Base-by-base conservation (phyloP, 2,888 invertebrate genomes). In the Xanthia togata region DNA sequence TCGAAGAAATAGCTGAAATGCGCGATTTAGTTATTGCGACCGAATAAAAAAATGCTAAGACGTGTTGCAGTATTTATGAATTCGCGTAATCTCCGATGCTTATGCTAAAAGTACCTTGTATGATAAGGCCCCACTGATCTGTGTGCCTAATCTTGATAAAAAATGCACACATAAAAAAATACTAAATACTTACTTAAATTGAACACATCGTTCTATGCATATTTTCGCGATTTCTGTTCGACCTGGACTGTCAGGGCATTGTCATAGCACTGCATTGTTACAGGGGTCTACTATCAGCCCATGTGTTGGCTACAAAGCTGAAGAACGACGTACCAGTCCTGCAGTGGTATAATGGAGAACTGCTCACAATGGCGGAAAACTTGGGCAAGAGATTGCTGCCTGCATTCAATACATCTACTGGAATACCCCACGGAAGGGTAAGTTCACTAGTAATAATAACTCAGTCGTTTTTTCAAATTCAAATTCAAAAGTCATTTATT, bases 371-470 rank as follows among this genome's bases (percentile, higher is more conserved):
- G 98, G 99, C 99, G 0, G 98, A 98, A 92, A 99, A 99, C 93
- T 97, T 99, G 73, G 99, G 99, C 6, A 98, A 98, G 92, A 97
- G 99, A 83, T 97, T 99, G 74, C 94, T 99, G 81, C 99, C 99
- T n/a, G 99, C 99, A 6, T 99, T 99, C 94, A 99, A 99, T 94
- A 99, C 99, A 0, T 98, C 99, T 6, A 99, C 99, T 1, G 99
- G 99, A 65, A 98, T 99, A 91, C 99, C 99, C 17, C 99, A 99
- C 95, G 98, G 99, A n/a, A 97, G 98, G 94, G 99, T 99, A 91
- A 95, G 73, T 59, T 35, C 8, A 38, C 14, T 55, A 35, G n/a
- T n/a, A n/a, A 68, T 35, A n/a, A 9, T 31, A n/a, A 35, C n/a
- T 35, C n/a, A 4, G 35, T 55, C 2, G 9, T 14, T 14, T 26